Conservation (phyloP, 2,797 vertebrate genomes). For the Onychomys torridus region DNA sequence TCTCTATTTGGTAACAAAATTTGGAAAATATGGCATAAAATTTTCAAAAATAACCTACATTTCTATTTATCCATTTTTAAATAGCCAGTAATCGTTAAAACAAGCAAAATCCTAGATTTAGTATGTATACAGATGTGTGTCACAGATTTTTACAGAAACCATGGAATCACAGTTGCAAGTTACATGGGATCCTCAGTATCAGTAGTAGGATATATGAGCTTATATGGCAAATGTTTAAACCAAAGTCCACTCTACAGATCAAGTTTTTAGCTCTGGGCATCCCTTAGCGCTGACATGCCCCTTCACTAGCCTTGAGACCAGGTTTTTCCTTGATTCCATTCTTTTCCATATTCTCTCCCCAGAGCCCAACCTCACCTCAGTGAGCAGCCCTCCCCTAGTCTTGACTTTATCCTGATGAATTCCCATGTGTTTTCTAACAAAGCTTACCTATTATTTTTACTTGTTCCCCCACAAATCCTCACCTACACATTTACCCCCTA, state of each 20-base stretch:
- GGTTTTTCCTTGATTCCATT: neutral
- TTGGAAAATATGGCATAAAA: neutral
- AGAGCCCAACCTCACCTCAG: neutral
- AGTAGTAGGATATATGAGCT: too few species aligned
- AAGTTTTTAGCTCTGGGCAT: neutral
- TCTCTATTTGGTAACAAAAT: slow-evolving; percentile 60
- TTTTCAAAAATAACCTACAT: slow-evolving; percentile 33
- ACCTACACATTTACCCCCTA: neutral
- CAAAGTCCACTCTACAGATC: neutral
- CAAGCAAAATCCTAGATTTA: slow-evolving; percentile 35
- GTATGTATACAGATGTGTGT: neutral
- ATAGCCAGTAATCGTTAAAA: slow-evolving; percentile 35
- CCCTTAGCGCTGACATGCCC: neutral
- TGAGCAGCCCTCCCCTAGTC: neutral
- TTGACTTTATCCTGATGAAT: neutral
- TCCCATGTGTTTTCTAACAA: neutral
- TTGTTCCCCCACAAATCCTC: neutral
- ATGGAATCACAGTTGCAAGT: too few species aligned
- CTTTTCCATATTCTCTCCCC: neutral
- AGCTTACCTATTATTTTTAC: neutral
- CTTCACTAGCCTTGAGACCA: neutral
- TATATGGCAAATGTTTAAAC: too few species aligned
- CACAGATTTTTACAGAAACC: too few species aligned
- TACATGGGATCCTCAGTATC: too few species aligned
- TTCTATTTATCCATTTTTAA: slow-evolving; percentile 53